Percentiles rank a stretch among this genome's conserved stretches.
These are phyloP conservation scores for Sinella curviseta DNA, from an alignment of 1,140 invertebrate species.

Conservation along the genomic window DNA sequence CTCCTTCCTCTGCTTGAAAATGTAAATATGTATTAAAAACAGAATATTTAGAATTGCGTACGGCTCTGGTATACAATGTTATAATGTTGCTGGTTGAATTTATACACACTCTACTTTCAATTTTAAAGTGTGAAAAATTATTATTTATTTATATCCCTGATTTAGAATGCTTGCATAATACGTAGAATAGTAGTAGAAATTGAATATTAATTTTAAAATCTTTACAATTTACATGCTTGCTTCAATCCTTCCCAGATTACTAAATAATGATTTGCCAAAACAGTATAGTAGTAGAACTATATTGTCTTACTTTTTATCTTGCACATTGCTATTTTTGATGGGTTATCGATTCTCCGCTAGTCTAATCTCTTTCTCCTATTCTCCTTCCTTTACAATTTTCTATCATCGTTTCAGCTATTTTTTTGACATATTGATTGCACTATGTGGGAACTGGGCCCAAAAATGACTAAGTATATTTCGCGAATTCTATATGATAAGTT, in stretches of 20 bases:
- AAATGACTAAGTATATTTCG: background rate
- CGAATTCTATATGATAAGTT: background rate
- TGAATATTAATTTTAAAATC: no score
- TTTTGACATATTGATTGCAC: constrained; percentile 17
- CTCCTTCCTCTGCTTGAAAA: background rate
- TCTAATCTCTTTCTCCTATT: no score
- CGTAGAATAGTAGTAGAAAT: no score
- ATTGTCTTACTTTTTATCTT: no score
- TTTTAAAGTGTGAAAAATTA: background rate
- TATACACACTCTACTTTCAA: background rate
- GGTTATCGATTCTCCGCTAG: no score
- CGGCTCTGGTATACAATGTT: background rate
- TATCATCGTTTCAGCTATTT: background rate
- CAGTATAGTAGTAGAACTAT: no score
- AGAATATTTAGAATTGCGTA: background rate
- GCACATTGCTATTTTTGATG: no score
- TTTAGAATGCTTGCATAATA: background rate
- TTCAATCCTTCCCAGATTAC: no score
- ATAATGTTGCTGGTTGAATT: background rate
- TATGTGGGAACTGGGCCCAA: background rate
- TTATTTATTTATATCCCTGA: background rate
- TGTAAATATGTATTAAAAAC: no score
- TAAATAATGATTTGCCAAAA: no score
- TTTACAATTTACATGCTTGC: no score
- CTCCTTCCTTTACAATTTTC: background rate